These are phyloP conservation scores for Tenthredo notha DNA, from an alignment of 2,888 invertebrate species.

Conservation along the genomic window DNA sequence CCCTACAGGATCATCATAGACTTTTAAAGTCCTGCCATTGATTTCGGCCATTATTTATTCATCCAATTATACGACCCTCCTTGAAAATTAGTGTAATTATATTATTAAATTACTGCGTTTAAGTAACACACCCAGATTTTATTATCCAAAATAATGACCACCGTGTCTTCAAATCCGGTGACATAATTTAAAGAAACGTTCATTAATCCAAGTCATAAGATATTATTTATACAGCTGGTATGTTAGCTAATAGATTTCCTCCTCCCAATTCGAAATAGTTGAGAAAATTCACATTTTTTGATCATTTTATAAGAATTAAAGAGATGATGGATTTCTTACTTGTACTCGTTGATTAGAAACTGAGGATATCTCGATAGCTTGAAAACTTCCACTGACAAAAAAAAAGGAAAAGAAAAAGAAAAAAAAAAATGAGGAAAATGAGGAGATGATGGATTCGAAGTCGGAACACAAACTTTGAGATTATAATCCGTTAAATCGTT, in stretches of 20 bases:
- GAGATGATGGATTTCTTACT: neutral
- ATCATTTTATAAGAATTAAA: neutral
- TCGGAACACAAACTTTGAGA: slow-evolving; percentile 22
- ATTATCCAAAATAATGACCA: neutral
- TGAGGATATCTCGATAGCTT: neutral
- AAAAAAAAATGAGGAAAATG: neutral
- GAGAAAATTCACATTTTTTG: neutral
- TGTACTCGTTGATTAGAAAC: neutral
- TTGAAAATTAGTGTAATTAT: neutral
- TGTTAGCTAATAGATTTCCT: too few relatives aligned
- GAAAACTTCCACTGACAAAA: neutral
- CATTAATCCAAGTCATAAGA: neutral
- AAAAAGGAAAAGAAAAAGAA: neutral
- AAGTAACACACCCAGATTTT: neutral
- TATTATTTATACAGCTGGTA: too few relatives aligned
- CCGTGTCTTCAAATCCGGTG: neutral
- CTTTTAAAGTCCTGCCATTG: neutral
- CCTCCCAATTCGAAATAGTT: neutral
- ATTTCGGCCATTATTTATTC: neutral
- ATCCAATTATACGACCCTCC: neutral
- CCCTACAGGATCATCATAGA: neutral
- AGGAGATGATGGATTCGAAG: neutral
- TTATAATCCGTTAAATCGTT: slow-evolving; percentile 42
- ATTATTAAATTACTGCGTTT: neutral
- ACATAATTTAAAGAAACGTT: neutral